These are phyloP conservation scores for Chrosomus eos DNA, from an alignment of 2,797 vertebrate species.

Conservation along the genomic window DNA sequence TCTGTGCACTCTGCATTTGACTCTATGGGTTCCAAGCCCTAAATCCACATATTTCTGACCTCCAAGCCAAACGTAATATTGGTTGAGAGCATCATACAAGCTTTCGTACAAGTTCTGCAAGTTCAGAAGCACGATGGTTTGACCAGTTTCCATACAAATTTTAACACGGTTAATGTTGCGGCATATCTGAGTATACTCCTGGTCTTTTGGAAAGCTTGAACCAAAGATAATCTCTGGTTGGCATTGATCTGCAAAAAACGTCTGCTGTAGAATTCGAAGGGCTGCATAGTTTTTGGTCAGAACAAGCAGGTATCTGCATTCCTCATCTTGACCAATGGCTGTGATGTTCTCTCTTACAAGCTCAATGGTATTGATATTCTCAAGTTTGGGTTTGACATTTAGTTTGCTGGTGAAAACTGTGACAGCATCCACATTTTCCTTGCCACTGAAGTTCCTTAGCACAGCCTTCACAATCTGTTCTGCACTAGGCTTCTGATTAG, in stretches of 20 bases:
- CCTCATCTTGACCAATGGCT: conserved; percentile 77
- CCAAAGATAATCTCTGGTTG: conserved; percentile 96
- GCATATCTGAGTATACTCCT: conserved; percentile 96
- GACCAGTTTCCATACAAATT: conserved; percentile 96
- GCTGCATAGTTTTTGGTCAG: conserved; percentile 93
- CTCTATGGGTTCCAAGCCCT: conserved; percentile 94
- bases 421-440: conserved; percentile 81
- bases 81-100: conserved; percentile 96
- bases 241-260: conserved; percentile 74
- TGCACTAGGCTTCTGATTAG: conserved; percentile 71
- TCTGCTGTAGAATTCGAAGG: conserved; percentile 89
- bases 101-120: conserved; percentile 97
- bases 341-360: conserved; percentile 87
- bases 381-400: conserved; percentile 65
- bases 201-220: conserved; percentile 94
- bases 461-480: conserved; percentile 81
- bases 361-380: conserved; percentile 79
- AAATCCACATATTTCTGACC: conserved; percentile 96
- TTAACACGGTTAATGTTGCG: conserved; percentile 96
- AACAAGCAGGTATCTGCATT: conserved; percentile 91
- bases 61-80: conserved; percentile 93
- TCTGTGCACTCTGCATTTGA: conserved; percentile 94
- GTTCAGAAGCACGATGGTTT: conserved; percentile 90
- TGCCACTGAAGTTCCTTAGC: conserved; percentile 94
- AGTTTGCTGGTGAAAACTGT: conserved; percentile 77